Base-by-base conservation (phyloP, 2,113 vertebrate species). In the Aegotheles bennettii region DNA sequence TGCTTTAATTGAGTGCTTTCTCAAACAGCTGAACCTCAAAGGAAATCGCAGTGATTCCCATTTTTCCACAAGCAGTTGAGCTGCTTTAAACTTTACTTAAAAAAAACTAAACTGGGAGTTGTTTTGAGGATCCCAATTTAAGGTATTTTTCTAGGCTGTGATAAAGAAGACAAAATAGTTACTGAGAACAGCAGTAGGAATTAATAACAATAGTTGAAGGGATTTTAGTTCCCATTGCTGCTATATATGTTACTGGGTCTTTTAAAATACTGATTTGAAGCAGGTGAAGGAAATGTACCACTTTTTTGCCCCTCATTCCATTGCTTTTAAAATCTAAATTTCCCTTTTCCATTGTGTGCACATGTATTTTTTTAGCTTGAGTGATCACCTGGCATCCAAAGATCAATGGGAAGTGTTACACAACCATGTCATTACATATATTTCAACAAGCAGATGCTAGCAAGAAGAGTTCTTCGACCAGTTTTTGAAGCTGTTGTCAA, bases 1-100 rank as follows among this genome's bases (percentile, higher is more conserved):
- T 91, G 68, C 71, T 96, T 97, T 97, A 95, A 97, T 95, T 96
- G 78, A 76, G 90, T 82, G 89, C 17, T 95, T 95, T 88, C 92
- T 95, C 79, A 75, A 93, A 28, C 59, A 87, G 84, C 88, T 93
- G 45, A 87, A 84, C 61, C 40, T 95, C 38, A 90, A 91, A 95
- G 77, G 42, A 87, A 97, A 59, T 35, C 6, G 5, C 90, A 79
- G 83, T 14, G n/a, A 93, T 91, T 97, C 71, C 86, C 80, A 10
- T 94, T 91, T 86, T 53, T 51, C 80, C 80, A 87, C 65, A 75
- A 94, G 85, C 64, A 75, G 42, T n/a, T 94, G 64, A 90, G 79
- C 68, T 53, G 43, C 67, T 95, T 93, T 93, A 89, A 86, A 48
- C 51, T 94, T 75, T 74, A 75, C 59, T 90, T 6, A 25, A 70